Evolutionary conservation across 2,797 vertebrate genomes (phyloP).

Genomic region (Pangasius sanitwongsei): DNA sequence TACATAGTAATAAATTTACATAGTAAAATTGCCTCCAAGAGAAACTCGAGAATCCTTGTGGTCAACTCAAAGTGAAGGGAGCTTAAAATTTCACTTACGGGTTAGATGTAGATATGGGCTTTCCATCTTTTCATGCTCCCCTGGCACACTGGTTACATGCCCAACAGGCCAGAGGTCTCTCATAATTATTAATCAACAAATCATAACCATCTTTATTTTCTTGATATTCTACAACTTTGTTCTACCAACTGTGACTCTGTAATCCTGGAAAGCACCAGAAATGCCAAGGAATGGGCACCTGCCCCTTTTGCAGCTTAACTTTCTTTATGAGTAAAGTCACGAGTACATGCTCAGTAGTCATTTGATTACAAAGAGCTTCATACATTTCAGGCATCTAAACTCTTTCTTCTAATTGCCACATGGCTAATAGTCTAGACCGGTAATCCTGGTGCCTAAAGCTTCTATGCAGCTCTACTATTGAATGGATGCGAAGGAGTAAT

Average conservation of each 20-base stretch:
- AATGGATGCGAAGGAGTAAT: not conserved
- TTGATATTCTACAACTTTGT: not conserved
- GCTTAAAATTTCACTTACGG: not conserved
- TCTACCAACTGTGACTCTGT: not conserved
- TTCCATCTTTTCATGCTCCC: not conserved
- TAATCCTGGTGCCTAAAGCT: not conserved
- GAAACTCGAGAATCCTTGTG: not conserved
- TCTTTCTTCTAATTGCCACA: not conserved
- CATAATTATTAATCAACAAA: not conserved
- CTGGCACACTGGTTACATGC: not conserved
- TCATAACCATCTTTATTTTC: not conserved
- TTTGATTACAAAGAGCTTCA: not conserved
- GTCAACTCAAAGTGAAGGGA: not conserved
- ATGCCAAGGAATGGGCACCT: not conserved
- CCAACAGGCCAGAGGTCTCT: not conserved
- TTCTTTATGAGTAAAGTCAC: not conserved
- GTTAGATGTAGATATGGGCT: not conserved
- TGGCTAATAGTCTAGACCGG: not conserved
- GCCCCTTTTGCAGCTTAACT: not conserved
- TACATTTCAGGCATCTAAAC: not conserved
- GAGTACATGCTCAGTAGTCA: not conserved
- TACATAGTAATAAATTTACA: not conserved
- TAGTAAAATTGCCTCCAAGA: conserved; percentile 13
- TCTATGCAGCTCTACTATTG: not conserved
- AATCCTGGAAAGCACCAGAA: not conserved